Conservation (phyloP, 2,113 vertebrate genomes). For the Halcyon malimbica region DNA sequence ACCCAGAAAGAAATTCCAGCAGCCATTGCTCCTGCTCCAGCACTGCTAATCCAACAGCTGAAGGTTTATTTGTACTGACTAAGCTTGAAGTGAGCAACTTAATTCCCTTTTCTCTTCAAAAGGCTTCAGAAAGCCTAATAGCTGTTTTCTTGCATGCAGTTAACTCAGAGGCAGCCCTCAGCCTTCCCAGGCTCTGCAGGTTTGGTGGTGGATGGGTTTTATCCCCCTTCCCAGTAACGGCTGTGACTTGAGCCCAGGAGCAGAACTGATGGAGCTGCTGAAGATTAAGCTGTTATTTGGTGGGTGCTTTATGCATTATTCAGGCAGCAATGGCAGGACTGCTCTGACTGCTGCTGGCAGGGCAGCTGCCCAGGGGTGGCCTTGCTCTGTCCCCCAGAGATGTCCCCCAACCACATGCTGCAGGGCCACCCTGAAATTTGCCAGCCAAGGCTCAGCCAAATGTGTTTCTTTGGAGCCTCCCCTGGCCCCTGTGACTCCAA, state of each 20-base stretch:
- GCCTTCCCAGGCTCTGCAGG: neutral
- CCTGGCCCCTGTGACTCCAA: accelerated
- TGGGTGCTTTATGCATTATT: accelerated
- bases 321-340: neutral
- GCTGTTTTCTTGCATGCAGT: neutral
- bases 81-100: conserved; percentile 23
- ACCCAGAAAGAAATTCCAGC: neutral
- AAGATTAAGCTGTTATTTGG: neutral
- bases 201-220: neutral
- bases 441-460: neutral
- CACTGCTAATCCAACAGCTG: conserved; percentile 39
- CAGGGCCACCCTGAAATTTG: neutral
- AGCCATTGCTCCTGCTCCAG: neutral
- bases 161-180: neutral
- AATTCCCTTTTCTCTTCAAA: conserved; percentile 43
- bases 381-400: neutral
- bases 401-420: accelerated
- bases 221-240: neutral
- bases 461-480: accelerated
- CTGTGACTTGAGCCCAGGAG: accelerated
- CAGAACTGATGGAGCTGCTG: neutral
- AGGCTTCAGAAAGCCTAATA: neutral
- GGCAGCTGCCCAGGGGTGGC: neutral
- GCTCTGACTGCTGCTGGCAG: neutral
- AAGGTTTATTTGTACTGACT: conserved; percentile 57